Evolutionary conservation across 2,797 vertebrate species (phyloP).

Genomic region (Microtus agrestis): DNA sequence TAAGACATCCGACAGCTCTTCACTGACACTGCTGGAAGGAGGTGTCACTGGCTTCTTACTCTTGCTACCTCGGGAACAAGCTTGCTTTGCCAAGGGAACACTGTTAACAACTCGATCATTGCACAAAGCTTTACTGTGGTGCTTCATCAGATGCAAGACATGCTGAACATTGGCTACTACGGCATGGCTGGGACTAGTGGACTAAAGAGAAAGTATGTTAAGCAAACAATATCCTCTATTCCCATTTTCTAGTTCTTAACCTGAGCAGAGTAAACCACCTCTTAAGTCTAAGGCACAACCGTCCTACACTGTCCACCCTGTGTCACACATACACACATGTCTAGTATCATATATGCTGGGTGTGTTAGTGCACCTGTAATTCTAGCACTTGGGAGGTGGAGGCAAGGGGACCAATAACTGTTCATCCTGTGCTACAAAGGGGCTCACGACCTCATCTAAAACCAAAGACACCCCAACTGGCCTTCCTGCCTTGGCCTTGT

Average conservation of each 20-base stretch:
- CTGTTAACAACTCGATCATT: constrained; percentile 92
- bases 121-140: constrained; percentile 95
- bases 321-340: not conserved
- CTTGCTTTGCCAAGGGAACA: constrained; percentile 80
- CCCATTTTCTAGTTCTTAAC: not conserved
- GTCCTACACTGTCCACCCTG: not conserved
- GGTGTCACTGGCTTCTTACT: constrained; percentile 76
- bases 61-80: constrained; percentile 60
- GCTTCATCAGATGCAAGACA: constrained; percentile 96
- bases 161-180: constrained; percentile 97
- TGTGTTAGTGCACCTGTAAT: not conserved
- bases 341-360: not conserved
- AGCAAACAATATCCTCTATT: not conserved
- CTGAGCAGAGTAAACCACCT: not conserved
- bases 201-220: constrained; percentile 87
- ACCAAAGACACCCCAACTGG: not conserved
- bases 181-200: constrained; percentile 95
- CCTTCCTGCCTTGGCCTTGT: not conserved
- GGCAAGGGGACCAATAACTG: not conserved
- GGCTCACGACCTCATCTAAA: not conserved
- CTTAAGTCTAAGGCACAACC: not conserved
- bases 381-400: not conserved
- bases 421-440: not conserved
- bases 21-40: constrained; percentile 86
- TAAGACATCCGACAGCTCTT: constrained; percentile 94